phyloP scores from a whole-genome alignment of 2,113 vertebrate species.

The pig (Sus scrofa) region T2T-Sscrofa CM000824.6:36957001-36957500 shows the following conservation, averaged over 20 bases:
- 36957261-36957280: not conserved
- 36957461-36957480: not conserved
- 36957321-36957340: not conserved
- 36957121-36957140: not conserved
- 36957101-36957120: fast-evolving
- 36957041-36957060: not conserved
- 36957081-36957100: not conserved
- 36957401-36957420: not conserved
- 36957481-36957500: not conserved
- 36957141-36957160: not conserved
- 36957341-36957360: not conserved
- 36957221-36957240: not conserved
- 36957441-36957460: not conserved
- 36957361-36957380: not conserved
- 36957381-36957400: not conserved
- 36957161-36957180: fast-evolving
- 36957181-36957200: not conserved
- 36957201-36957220: not conserved
- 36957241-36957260: not conserved
- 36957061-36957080: not conserved
- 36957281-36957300: fast-evolving
- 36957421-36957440: not conserved
- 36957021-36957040: not conserved
- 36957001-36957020: slow-evolving; percentile 30
- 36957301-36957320: not conserved